phyloP scores from a whole-genome alignment of 2,888 invertebrate genomes.

The Acanthoscelides obtectus region DNA sequence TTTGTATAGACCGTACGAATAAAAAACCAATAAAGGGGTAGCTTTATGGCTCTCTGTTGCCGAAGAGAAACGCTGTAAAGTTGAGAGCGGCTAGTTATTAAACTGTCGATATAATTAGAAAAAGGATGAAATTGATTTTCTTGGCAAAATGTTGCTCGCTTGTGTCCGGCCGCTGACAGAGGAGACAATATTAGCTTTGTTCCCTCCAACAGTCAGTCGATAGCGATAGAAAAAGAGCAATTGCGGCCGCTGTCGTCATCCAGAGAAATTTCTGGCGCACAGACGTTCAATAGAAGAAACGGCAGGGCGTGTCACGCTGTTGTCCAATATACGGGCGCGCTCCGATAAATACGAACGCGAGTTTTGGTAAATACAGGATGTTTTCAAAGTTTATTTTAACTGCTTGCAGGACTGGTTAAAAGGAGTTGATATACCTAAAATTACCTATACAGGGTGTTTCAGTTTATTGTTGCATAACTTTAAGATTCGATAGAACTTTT shows the following conservation, averaged over 20 bases:
- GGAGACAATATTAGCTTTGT: constrained; percentile 14
- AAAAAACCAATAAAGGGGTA: neutral
- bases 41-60: neutral
- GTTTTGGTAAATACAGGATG: too few species aligned
- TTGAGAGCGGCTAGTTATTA: constrained; percentile 11
- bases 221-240: neutral
- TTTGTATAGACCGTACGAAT: neutral
- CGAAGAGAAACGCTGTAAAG: constrained; percentile 1
- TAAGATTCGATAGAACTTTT: too few species aligned
- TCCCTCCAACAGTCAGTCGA: neutral
- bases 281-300: too few species aligned
- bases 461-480: too few species aligned
- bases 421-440: too few species aligned
- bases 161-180: constrained; percentile 9
- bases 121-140: constrained; percentile 17
- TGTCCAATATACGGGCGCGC: too few species aligned
- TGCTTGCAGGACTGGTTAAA: too few species aligned
- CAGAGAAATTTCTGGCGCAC: too few species aligned
- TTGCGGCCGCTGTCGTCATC: neutral
- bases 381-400: too few species aligned
- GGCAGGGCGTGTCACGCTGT: too few species aligned
- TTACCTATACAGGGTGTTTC: too few species aligned
- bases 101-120: constrained; percentile 20
- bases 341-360: too few species aligned
- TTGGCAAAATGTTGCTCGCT: neutral